A percentile compares a stretch with the other conserved stretches of the same genome.
phyloP scores from a whole-genome alignment of 2,797 vertebrate genomes.

The Peromyscus eremicus region DNA sequence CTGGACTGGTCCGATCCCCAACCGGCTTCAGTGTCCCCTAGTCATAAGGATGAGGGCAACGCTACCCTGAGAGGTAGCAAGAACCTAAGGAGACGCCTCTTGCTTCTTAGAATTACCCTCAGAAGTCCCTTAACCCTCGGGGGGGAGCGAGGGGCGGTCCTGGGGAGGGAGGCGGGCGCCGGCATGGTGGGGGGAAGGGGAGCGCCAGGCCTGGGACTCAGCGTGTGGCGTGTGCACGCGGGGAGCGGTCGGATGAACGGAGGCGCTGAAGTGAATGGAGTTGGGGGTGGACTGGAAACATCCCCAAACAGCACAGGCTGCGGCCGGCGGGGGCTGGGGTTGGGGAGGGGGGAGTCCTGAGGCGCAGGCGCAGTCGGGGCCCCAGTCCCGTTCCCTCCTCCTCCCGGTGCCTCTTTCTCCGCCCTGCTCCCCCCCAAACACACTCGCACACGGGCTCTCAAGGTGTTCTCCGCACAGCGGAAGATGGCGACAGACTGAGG shows the following conservation, averaged over 20 bases:
- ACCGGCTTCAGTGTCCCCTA: slow-evolving; percentile 63
- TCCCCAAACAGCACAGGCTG: slow-evolving; percentile 84
- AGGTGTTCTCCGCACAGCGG: slow-evolving; percentile 90
- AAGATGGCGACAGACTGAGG: slow-evolving; percentile 92
- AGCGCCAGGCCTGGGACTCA: slow-evolving; percentile 59
- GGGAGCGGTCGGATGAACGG: slow-evolving; percentile 64
- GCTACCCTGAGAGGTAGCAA: slow-evolving; percentile 49
- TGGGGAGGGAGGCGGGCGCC: neutral
- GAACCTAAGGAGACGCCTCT: slow-evolving; percentile 45
- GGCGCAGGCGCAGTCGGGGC: slow-evolving; percentile 84
- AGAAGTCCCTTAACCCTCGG: slow-evolving; percentile 63
- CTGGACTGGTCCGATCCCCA: slow-evolving; percentile 46
- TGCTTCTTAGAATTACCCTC: slow-evolving; percentile 64
- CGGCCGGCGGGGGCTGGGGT: slow-evolving; percentile 77
- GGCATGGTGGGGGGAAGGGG: slow-evolving; percentile 53
- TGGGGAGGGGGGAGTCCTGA: slow-evolving; percentile 78
- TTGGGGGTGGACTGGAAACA: slow-evolving; percentile 83
- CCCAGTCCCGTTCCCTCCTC: slow-evolving; percentile 81
- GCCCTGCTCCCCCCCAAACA: slow-evolving; percentile 84
- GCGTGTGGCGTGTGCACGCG: slow-evolving; percentile 68
- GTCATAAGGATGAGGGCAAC: slow-evolving; percentile 52
- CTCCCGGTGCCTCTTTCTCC: slow-evolving; percentile 82
- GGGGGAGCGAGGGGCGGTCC: neutral
- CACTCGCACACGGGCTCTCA: slow-evolving; percentile 87
- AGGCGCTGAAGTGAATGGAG: slow-evolving; percentile 80